phyloP scores from a whole-genome alignment of 2,888 invertebrate genomes.

The Drosophila pegasa region DNA sequence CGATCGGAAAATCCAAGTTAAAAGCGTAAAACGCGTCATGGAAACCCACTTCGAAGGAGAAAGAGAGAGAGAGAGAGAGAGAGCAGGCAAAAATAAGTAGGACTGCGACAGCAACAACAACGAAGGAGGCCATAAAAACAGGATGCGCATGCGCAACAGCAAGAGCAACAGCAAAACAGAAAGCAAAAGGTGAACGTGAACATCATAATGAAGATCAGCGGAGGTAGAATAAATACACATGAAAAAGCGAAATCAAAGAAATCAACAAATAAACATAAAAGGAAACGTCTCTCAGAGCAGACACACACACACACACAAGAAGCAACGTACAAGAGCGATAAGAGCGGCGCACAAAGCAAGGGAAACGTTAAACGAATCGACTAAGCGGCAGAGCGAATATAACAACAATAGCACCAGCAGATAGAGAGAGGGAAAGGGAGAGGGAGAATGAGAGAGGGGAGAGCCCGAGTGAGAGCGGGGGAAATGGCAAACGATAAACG shows the following conservation, averaged over 20 bases:
- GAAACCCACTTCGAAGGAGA: conserved; percentile 54
- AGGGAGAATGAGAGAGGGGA: not conserved
- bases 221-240: conserved; percentile 49
- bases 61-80: conserved; percentile 8
- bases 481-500: conserved; percentile 74
- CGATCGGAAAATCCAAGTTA: conserved; percentile 50
- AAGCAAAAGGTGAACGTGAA: conserved; percentile 66
- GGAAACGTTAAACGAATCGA: conserved; percentile 33
- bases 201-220: conserved; percentile 61
- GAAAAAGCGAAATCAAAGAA: conserved; percentile 75
- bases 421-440: not conserved
- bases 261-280: conserved; percentile 76
- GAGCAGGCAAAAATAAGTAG: conserved; percentile 50
- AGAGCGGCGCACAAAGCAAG: conserved; percentile 43
- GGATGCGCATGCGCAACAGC: conserved; percentile 72
- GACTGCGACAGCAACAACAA: conserved; percentile 47
- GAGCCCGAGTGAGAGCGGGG: conserved; percentile 5
- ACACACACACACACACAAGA: conserved; percentile 47
- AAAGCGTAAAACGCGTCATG: conserved; percentile 42
- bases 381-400: conserved; percentile 14
- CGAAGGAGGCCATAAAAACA: conserved; percentile 61
- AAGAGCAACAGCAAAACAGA: conserved; percentile 63
- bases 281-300: conserved; percentile 63
- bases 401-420: conserved; percentile 13
- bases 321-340: conserved; percentile 46